Conservation (phyloP, 2,888 invertebrate species). For the Cryptus armator region DNA sequence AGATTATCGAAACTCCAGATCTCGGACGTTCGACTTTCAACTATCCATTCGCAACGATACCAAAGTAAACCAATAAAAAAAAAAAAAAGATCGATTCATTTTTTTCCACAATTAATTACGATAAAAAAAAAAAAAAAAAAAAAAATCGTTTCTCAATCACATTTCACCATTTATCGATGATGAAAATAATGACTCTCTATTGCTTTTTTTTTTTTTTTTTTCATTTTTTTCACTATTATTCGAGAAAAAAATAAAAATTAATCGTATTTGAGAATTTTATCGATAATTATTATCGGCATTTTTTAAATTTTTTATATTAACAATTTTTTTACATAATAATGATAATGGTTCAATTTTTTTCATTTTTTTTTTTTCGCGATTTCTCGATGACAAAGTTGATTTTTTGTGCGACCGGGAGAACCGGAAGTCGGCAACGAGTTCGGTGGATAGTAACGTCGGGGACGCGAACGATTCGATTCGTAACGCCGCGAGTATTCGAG, state of each 20-base stretch:
- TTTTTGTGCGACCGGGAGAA: neutral
- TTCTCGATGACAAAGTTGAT: too few relatives aligned
- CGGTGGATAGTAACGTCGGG: neutral
- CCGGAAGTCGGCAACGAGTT: constrained; percentile 5
- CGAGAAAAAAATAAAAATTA: too few relatives aligned
- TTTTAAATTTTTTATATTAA: neutral
- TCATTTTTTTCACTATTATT: too few relatives aligned
- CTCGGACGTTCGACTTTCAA: constrained; percentile 8
- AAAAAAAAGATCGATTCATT: neutral
- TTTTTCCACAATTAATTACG: neutral
- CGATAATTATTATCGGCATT: neutral
- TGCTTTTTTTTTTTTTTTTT: too few relatives aligned
- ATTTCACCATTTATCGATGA: too few relatives aligned
- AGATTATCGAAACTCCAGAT: constrained; percentile 53
- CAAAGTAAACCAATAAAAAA: neutral
- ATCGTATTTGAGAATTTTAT: too few relatives aligned
- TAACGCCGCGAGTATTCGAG: constrained; percentile 27
- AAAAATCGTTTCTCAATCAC: neutral
- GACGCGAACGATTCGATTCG: constrained; percentile 13
- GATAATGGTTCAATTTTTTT: neutral
- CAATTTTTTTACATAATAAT: neutral
- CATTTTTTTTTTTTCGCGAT: neutral
- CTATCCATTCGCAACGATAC: neutral
- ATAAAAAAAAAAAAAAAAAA: neutral
- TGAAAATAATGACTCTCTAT: neutral